These are phyloP conservation scores for Holocentrus rufus DNA, from an alignment of 2,797 vertebrate genomes.

Conservation along the genomic window DNA sequence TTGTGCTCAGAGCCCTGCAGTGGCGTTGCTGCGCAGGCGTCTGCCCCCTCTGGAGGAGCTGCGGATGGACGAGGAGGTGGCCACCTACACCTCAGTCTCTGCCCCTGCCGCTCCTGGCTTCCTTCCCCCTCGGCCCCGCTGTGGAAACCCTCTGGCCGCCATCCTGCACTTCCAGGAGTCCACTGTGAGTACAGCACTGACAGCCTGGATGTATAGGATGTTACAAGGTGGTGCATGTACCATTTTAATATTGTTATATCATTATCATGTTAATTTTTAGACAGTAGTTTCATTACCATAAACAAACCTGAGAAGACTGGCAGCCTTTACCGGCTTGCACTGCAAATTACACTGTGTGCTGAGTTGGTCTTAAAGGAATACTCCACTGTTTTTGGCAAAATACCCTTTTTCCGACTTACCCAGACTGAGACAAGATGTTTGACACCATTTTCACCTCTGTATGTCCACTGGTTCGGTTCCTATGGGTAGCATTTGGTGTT, in stretches of 20 bases:
- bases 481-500: no score
- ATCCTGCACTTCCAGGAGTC: slow-evolving; percentile 76
- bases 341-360: no score
- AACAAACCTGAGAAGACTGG: no score
- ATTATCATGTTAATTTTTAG: background rate
- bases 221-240: background rate
- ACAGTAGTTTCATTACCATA: no score
- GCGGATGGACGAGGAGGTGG: slow-evolving; percentile 82
- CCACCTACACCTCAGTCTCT: slow-evolving; percentile 71
- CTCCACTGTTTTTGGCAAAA: no score
- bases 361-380: no score
- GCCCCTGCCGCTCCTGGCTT: slow-evolving; percentile 24
- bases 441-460: no score
- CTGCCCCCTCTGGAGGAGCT: slow-evolving; percentile 73
- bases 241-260: no score
- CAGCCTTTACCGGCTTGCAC: no score
- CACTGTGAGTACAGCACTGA: slow-evolving; percentile 70
- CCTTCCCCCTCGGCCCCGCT: slow-evolving; percentile 63
- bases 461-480: no score
- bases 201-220: background rate
- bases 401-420: no score
- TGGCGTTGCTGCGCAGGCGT: slow-evolving; percentile 67
- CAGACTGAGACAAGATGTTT: no score
- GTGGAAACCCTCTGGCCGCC: slow-evolving; percentile 80
- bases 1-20: slow-evolving; percentile 38